Evolutionary conservation across 2,888 invertebrate species (phyloP).

Genomic region (Dynastes grantii): DNA sequence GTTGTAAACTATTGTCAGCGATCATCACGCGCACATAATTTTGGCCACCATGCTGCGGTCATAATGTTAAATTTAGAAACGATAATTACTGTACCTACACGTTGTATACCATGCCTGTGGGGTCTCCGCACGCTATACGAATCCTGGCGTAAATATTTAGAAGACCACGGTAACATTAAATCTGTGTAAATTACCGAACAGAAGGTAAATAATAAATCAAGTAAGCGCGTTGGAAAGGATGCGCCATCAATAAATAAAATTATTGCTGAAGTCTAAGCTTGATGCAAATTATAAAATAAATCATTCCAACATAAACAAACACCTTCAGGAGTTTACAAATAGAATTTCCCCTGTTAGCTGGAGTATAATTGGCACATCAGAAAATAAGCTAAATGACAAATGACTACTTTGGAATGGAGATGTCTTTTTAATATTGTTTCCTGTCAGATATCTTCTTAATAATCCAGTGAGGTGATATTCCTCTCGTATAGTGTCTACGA

Average conservation of each 20-base stretch:
- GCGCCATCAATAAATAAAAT: background rate
- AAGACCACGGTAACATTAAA: background rate
- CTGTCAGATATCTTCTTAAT: too few species aligned
- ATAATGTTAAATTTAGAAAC: background rate
- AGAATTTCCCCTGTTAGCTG: too few species aligned
- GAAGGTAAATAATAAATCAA: background rate
- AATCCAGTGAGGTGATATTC: too few species aligned
- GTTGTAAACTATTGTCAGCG: too few species aligned
- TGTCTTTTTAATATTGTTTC: too few species aligned
- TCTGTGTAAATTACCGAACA: background rate
- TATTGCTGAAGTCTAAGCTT: background rate
- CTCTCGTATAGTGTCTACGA: too few species aligned
- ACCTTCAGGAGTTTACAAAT: too few species aligned
- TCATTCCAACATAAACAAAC: too few species aligned
- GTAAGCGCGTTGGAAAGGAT: background rate
- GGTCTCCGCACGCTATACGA: background rate
- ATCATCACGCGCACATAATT: too few species aligned
- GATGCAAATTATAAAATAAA: background rate
- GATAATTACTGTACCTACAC: background rate
- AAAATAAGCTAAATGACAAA: too few species aligned
- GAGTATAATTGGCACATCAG: too few species aligned
- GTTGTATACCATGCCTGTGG: background rate
- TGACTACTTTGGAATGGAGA: too few species aligned
- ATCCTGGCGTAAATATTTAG: background rate
- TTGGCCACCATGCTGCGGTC: background rate